Evolutionary conservation across 2,888 invertebrate species (phyloP).

Genomic region (Glaucopsyche alexis): DNA sequence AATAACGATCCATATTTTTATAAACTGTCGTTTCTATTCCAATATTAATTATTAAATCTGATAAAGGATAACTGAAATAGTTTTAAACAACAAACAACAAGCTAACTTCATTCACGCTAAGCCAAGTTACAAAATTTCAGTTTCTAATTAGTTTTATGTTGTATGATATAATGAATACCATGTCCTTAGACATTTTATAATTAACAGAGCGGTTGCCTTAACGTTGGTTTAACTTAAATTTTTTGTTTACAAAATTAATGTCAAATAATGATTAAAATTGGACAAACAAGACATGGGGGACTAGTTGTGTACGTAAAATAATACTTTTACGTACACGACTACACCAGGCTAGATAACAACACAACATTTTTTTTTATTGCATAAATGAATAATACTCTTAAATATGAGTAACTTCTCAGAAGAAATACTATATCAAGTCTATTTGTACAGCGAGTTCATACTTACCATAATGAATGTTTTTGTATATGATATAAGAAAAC

Average conservation of each 20-base stretch:
- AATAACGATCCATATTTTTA: too few species aligned
- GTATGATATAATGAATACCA: not conserved
- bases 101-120: not conserved
- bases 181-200: not conserved
- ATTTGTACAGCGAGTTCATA: too few species aligned
- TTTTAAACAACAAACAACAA: constrained; percentile 6
- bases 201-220: not conserved
- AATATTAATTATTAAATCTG: not conserved
- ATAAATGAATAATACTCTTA: too few species aligned
- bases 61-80: not conserved
- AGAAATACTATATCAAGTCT: too few species aligned
- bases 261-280: not conserved
- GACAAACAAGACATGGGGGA: not conserved
- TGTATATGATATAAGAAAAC: too few species aligned
- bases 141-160: not conserved
- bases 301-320: not conserved
- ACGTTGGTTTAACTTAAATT: not conserved
- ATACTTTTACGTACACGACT: too few species aligned
- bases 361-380: too few species aligned
- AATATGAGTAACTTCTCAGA: too few species aligned
- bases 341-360: too few species aligned
- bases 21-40: not conserved
- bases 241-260: not conserved
- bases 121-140: not conserved
- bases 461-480: too few species aligned